A percentile compares a stretch with the other conserved stretches of the same genome.
phyloP scores from a whole-genome alignment of 2,888 invertebrate species.

The Phaonia tiefii region DNA sequence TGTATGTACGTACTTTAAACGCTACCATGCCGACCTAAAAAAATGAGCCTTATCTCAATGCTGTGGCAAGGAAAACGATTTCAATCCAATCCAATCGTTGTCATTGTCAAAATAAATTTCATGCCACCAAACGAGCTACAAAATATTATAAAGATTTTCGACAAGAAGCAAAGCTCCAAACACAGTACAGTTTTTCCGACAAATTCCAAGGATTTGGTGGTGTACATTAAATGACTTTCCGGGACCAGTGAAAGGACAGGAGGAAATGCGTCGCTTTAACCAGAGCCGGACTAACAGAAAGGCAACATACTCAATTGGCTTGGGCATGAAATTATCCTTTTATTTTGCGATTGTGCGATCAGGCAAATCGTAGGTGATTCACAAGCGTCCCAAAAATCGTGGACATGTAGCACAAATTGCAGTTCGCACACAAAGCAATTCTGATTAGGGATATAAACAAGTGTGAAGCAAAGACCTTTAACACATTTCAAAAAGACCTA shows the following conservation, averaged over 20 bases:
- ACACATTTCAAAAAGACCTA: too few relatives aligned
- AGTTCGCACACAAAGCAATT: too few relatives aligned
- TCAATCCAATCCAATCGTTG: conserved; percentile 53
- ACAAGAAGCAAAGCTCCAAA: conserved; percentile 38
- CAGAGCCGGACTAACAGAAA: conserved; percentile 3
- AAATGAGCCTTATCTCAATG: conserved; percentile 57
- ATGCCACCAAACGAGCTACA: conserved; percentile 37
- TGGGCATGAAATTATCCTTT: too few relatives aligned
- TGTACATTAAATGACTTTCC: conserved; percentile 10
- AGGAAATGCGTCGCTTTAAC: too few relatives aligned
- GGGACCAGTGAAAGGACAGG: not conserved
- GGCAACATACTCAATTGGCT: too few relatives aligned
- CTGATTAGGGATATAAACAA: too few relatives aligned
- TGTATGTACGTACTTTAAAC: not conserved
- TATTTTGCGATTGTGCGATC: too few relatives aligned
- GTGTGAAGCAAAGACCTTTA: too few relatives aligned
- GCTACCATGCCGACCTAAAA: conserved; percentile 21
- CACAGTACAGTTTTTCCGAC: conserved; percentile 1
- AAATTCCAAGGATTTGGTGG: conserved; percentile 35
- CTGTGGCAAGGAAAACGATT: conserved; percentile 50
- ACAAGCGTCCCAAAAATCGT: too few relatives aligned
- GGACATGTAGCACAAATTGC: too few relatives aligned
- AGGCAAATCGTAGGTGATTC: too few relatives aligned
- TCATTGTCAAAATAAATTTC: conserved; percentile 61
- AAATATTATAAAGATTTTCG: conserved; percentile 59